A percentile compares a stretch with the other conserved stretches of the same genome.
phyloP scores from a whole-genome alignment of 2,113 vertebrate genomes.

The Hypocryptadius cinnamomeus region DNA sequence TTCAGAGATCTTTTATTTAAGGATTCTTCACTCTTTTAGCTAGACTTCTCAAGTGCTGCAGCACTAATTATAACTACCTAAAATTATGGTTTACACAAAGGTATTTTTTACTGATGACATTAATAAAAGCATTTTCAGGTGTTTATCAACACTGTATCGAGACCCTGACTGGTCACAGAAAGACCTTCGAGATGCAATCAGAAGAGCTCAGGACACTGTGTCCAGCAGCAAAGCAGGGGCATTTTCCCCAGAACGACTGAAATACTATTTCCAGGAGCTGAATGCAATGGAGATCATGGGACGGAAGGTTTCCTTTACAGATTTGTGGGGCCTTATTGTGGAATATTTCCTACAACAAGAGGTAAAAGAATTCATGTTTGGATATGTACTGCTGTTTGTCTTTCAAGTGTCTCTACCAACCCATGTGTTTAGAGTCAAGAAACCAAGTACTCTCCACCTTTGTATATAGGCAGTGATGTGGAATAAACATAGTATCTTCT shows the following conservation, averaged over 20 bases:
- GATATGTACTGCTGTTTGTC: not conserved
- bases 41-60: not conserved
- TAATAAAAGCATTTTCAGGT: conserved; percentile 62
- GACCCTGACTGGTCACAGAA: conserved; percentile 77
- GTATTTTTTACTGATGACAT: not conserved
- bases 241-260: conserved; percentile 66
- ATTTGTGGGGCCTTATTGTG: conserved; percentile 78
- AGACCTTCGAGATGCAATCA: conserved; percentile 61
- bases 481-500: not conserved
- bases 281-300: conserved; percentile 55
- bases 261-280: conserved; percentile 73
- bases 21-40: not conserved
- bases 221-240: conserved; percentile 65
- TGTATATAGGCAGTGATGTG: not conserved
- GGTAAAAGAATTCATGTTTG: conserved; percentile 48
- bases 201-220: conserved; percentile 43
- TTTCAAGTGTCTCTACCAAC: not conserved
- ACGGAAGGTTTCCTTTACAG: conserved; percentile 63
- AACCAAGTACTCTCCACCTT: not conserved
- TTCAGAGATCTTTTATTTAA: not conserved
- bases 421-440: not conserved
- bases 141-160: conserved; percentile 75
- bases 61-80: not conserved
- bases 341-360: conserved; percentile 78
- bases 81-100: not conserved